Percentiles rank a stretch among this genome's conserved stretches.
These are phyloP conservation scores for Lithosia quadra DNA, from an alignment of 2,888 invertebrate genomes.

Conservation along the genomic window DNA sequence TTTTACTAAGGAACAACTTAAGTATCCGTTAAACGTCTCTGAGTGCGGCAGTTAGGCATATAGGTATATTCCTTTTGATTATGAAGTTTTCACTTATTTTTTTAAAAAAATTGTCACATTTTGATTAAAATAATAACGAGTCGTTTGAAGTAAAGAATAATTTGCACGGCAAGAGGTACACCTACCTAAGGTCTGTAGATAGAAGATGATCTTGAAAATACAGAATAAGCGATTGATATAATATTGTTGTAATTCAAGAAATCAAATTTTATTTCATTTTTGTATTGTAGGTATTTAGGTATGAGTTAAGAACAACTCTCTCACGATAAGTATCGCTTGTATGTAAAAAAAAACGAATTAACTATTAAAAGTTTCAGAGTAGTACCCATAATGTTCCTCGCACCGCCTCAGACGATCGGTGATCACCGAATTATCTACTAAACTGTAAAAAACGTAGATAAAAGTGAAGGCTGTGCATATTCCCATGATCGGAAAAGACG, in stretches of 20 bases:
- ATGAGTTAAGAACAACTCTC: conserved; percentile 1
- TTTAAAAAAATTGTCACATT: no score
- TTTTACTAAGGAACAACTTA: no score
- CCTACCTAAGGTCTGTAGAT: no score
- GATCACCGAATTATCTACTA: conserved; percentile 83
- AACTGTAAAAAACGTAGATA: conserved; percentile 83
- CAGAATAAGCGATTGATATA: neutral
- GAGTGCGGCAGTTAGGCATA: no score
- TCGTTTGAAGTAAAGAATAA: neutral
- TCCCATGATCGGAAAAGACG: conserved; percentile 82
- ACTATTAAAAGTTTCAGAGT: conserved; percentile 70
- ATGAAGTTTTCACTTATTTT: no score
- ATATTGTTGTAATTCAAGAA: neutral
- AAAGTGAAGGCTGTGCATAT: conserved; percentile 73
- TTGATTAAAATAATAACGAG: no score
- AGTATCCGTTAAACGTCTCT: no score
- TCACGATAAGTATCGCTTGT: conserved; percentile 4
- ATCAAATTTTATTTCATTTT: neutral
- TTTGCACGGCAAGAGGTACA: neutral
- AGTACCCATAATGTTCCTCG: conserved; percentile 74
- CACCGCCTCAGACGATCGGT: conserved; percentile 57
- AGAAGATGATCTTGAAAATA: neutral
- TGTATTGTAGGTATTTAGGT: no score
- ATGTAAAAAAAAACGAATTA: conserved; percentile 49
- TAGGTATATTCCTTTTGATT: no score